Evolutionary conservation across 2,113 vertebrate species (phyloP).

Genomic region (Gorsachius goisagi): DNA sequence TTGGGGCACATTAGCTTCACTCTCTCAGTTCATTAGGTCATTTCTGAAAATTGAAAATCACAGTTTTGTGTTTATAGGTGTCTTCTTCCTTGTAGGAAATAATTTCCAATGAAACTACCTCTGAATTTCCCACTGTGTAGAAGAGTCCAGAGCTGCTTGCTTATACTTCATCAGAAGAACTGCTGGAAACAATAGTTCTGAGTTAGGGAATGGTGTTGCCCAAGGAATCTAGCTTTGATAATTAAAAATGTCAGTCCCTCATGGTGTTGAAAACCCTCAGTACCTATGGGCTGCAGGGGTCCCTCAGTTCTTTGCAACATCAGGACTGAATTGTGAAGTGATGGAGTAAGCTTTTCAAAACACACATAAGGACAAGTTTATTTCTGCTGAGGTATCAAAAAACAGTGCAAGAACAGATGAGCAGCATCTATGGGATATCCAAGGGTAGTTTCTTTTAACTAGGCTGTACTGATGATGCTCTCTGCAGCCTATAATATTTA

Average conservation of each 20-base stretch:
- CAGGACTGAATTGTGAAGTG: not conserved
- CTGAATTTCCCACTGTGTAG: not conserved
- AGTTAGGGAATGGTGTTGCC: not conserved
- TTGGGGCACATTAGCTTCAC: constrained; percentile 33
- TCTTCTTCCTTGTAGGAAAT: constrained; percentile 27
- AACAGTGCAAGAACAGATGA: not conserved
- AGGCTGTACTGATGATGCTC: not conserved
- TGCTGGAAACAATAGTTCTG: constrained; percentile 10
- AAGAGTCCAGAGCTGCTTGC: not conserved
- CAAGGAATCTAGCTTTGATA: not conserved
- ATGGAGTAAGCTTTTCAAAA: not conserved
- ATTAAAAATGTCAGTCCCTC: not conserved
- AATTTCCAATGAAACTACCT: not conserved
- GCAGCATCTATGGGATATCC: not conserved
- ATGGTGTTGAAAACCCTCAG: not conserved
- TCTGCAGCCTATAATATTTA: not conserved
- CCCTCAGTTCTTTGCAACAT: not conserved
- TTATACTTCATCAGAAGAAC: constrained; percentile 22
- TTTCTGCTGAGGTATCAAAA: not conserved
- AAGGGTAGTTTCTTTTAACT: not conserved
- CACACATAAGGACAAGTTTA: not conserved
- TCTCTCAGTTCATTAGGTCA: constrained; percentile 38
- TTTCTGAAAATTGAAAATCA: constrained; percentile 16
- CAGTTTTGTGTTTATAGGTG: constrained; percentile 4
- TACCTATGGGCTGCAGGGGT: not conserved